Percentiles rank a stretch among this genome's conserved stretches.
phyloP scores from a whole-genome alignment of 2,113 vertebrate species.

The Passer domesticus region DNA sequence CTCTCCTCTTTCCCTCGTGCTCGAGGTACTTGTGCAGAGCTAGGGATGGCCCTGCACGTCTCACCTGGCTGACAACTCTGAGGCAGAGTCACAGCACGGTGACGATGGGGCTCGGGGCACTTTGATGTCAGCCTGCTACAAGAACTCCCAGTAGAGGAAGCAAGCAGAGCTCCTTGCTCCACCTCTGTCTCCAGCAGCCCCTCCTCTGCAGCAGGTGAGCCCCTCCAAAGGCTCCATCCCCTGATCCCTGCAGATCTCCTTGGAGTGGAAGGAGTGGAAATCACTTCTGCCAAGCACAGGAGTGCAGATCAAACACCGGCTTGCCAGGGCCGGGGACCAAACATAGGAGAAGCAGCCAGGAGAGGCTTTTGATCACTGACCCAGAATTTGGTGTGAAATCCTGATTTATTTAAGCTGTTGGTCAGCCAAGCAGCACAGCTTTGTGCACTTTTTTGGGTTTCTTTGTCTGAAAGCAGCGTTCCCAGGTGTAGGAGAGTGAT shows the following conservation, averaged over 20 bases:
- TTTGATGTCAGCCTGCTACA: background rate
- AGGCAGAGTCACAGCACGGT: background rate
- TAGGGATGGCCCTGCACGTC: background rate
- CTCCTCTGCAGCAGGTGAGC: background rate
- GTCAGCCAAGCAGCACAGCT: background rate
- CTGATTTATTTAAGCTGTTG: background rate
- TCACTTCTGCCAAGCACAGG: background rate
- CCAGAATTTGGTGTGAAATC: background rate
- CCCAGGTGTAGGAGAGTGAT: background rate
- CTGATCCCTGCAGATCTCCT: background rate
- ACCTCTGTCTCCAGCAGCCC: background rate
- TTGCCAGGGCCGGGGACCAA: background rate
- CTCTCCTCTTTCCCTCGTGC: background rate
- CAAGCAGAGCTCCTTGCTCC: background rate
- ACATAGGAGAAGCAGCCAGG: background rate
- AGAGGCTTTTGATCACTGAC: background rate
- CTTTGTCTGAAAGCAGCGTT: background rate
- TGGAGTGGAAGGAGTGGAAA: background rate
- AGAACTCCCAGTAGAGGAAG: background rate
- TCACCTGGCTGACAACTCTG: background rate
- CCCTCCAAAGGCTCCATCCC: background rate
- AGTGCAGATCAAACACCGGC: background rate
- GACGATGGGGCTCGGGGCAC: fast-evolving
- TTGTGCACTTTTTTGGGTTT: background rate
- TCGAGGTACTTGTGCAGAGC: background rate